These are phyloP conservation scores for Linyphia triangularis DNA, from an alignment of 2,888 invertebrate species.

Conservation along the genomic window DNA sequence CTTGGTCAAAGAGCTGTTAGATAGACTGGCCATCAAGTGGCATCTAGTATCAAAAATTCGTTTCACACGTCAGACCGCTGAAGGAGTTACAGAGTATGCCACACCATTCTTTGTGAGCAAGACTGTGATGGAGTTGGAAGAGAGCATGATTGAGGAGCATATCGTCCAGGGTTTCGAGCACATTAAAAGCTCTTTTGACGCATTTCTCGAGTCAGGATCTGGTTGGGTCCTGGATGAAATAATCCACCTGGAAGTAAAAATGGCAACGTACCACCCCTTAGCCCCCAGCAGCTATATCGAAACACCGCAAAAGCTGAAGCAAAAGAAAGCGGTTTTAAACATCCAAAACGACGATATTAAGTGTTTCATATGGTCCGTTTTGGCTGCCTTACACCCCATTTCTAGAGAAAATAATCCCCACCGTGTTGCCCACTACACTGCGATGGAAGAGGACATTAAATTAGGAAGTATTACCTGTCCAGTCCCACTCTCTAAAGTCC, in stretches of 20 bases:
- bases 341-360: too few species aligned
- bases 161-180: too few species aligned
- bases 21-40: too few species aligned
- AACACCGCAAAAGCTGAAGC: not conserved
- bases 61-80: too few species aligned
- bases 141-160: too few species aligned
- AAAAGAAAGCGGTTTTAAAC: not conserved
- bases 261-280: not conserved
- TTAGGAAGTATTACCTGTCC: not conserved
- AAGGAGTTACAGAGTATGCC: too few species aligned
- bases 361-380: not conserved
- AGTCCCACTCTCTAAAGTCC: not conserved
- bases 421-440: too few species aligned
- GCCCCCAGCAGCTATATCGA: not conserved
- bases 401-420: not conserved
- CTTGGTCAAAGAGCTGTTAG: too few species aligned
- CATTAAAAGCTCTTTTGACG: too few species aligned
- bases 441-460: not conserved
- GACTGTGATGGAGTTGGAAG: too few species aligned
- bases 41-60: too few species aligned
- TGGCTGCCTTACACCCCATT: not conserved
- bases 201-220: not conserved
- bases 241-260: not conserved
- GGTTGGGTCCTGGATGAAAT: not conserved
- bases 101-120: too few species aligned